Base-by-base conservation (phyloP, 2,888 invertebrate genomes). In the Cantharis nigra region DNA sequence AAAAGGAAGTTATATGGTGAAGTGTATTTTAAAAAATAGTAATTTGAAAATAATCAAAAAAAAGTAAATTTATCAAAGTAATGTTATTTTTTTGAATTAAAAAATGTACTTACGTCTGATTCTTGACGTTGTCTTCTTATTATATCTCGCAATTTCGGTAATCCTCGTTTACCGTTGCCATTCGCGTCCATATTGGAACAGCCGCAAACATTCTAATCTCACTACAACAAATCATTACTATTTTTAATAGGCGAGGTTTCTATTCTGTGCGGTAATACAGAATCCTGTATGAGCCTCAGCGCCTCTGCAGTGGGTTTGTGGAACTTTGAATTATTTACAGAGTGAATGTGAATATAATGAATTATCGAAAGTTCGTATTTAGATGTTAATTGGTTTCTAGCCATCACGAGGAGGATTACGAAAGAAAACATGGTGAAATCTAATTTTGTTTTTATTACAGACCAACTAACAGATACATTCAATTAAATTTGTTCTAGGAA, bases 71-170 rank as follows among this genome's bases (percentile, higher is more conserved):
- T 49, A 49, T 49, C n/a, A 49, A 2, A 49, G n/a, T n/a, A n/a
- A 49, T 49, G 49, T n/a, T n/a, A 49, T 5, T 49, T 49, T 49
- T 49, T n/a, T 49, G n/a, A 49, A 49, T 49, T n/a, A 49, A 49
- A 49, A 49, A 9, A 49, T 49, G 5, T 67, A 84, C 91, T 90
- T 88, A 93, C 93, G 86, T 93, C 93, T 16, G 92, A 93, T 89
- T 94, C 94, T 87, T 93, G 93, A 87, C 93, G 91, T 85, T 92
- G 92, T 85, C 92, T 90, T 83, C 92, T 90, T 82, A 92, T 90
- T 78, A 90, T 87, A 86, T 93, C 92, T 80, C 91, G 90, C 82
- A 93, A 88, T 87, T 91, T 92, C 71, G 90, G 89, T 84, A 91
- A 89, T 81, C 90, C 91, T 81, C 92, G 90, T 86, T 92, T 92